Conservation (phyloP, 1,140 invertebrate species). For the Cotesia glomerata region DNA sequence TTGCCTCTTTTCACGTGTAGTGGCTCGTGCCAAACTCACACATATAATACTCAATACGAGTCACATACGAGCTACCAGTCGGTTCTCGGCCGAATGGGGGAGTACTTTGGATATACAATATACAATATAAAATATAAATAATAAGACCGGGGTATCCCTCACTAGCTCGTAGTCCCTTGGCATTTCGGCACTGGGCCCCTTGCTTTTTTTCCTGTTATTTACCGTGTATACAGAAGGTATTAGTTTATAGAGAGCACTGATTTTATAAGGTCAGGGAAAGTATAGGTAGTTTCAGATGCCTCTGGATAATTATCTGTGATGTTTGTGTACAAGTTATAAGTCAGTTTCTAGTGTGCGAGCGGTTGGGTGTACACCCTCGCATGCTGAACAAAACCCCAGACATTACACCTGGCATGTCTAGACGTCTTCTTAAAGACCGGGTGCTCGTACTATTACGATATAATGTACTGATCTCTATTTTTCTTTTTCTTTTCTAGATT, state of each 20-base stretch:
- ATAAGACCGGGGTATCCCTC: conserved; percentile 32
- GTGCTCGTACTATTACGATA: not conserved
- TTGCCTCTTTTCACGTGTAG: conserved; percentile 4
- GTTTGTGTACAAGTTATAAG: too few species aligned
- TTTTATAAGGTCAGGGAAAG: conserved; percentile 24
- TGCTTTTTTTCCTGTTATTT: not conserved
- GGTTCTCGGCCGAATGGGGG: conserved; percentile 34
- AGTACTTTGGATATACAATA: conserved; percentile 25
- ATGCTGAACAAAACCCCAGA: conserved; percentile 22
- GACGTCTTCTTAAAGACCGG: conserved; percentile 35
- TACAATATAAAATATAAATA: not conserved
- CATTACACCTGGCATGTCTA: conserved; percentile 44
- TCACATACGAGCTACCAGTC: conserved; percentile 25
- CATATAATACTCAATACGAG: too few species aligned
- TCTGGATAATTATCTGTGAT: conserved; percentile 51
- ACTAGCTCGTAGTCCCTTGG: conserved; percentile 37
- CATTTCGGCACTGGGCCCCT: too few species aligned
- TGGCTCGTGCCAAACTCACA: conserved; percentile 43
- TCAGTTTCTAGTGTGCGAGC: conserved; percentile 28
- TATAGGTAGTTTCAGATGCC: conserved; percentile 12
- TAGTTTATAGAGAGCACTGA: not conserved
- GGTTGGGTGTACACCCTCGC: conserved; percentile 42
- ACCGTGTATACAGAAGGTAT: not conserved
- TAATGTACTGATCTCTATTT: not conserved
- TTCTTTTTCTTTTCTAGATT: not conserved